These are phyloP conservation scores for Drosophila kohkoa DNA, from an alignment of 1,140 invertebrate species.

Conservation along the genomic window DNA sequence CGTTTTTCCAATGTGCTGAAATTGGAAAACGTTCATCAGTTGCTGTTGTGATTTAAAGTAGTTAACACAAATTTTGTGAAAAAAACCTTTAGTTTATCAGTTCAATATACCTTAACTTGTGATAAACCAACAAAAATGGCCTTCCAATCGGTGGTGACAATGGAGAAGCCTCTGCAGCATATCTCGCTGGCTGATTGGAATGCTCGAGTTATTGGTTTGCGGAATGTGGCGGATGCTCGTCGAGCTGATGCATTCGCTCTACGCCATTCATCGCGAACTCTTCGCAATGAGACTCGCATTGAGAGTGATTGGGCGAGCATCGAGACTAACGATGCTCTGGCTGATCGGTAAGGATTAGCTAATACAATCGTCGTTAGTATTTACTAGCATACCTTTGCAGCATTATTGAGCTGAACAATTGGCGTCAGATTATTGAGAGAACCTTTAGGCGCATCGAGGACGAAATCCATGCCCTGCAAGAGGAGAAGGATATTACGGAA, in stretches of 20 bases:
- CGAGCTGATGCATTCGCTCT: conserved; percentile 88
- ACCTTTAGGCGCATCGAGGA: conserved; percentile 88
- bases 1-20: neutral
- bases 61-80: conserved; percentile 21
- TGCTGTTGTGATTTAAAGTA: conserved; percentile 24
- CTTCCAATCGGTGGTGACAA: conserved; percentile 86
- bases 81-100: neutral
- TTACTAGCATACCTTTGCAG: neutral
- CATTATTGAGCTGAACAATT: conserved; percentile 90
- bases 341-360: conserved; percentile 86
- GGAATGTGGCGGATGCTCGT: conserved; percentile 88
- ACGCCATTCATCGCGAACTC: conserved; percentile 89
- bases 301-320: conserved; percentile 94
- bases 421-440: conserved; percentile 90
- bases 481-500: conserved; percentile 92
- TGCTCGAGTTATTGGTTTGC: conserved; percentile 88
- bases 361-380: neutral
- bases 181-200: conserved; percentile 91
- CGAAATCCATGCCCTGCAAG: conserved; percentile 89
- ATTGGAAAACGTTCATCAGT: conserved; percentile 13
- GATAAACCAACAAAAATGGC: conserved; percentile 41
- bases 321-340: conserved; percentile 90
- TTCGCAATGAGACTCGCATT: conserved; percentile 92
- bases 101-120: neutral
- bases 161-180: conserved; percentile 89